phyloP scores from a whole-genome alignment of 2,797 vertebrate species.

The Alauda arvensis region DNA sequence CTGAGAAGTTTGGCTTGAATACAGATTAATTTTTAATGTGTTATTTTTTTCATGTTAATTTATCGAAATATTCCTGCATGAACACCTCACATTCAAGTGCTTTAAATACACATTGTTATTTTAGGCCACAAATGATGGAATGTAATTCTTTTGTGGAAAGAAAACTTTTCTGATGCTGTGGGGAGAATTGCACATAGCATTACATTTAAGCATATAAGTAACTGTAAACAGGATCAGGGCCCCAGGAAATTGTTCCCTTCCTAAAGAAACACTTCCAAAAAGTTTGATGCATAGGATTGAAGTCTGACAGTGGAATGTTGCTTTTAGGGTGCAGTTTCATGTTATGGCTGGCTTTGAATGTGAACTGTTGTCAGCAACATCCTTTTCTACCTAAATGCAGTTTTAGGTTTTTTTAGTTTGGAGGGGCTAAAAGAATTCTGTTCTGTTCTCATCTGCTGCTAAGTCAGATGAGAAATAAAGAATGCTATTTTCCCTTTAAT shows the following conservation, averaged over 20 bases:
- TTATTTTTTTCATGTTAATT: background rate
- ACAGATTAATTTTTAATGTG: background rate
- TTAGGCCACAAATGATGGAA: background rate
- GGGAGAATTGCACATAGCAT: background rate
- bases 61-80: background rate
- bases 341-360: background rate
- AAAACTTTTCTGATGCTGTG: background rate
- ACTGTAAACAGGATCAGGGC: background rate
- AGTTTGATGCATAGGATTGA: background rate
- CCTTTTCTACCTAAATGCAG: background rate
- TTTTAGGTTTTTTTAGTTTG: background rate
- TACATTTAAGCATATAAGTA: background rate
- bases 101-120: background rate
- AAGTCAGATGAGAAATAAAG: background rate
- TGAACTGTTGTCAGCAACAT: background rate
- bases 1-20: background rate
- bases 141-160: background rate
- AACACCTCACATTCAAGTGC: background rate
- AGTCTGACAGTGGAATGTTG: background rate
- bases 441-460: background rate
- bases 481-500: background rate
- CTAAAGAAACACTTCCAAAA: background rate
- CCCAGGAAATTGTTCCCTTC: background rate
- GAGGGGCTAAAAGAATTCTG: background rate
- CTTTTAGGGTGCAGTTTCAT: background rate